These are phyloP conservation scores for Chromobotia macracanthus DNA, from an alignment of 2,797 vertebrate genomes.

Conservation along the genomic window DNA sequence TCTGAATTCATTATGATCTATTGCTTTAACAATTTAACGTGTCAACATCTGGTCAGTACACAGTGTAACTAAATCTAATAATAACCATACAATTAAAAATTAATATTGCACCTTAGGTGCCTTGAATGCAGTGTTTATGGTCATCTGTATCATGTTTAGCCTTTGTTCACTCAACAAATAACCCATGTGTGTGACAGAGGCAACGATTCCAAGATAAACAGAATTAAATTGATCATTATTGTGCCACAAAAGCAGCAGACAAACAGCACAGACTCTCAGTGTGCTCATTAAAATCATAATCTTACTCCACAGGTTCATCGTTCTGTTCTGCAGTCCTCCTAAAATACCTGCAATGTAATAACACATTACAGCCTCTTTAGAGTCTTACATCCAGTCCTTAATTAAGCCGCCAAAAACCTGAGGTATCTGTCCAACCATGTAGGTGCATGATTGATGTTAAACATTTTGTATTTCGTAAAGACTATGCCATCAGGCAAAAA, in stretches of 20 bases:
- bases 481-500: background rate
- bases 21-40: too few species aligned
- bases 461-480: background rate
- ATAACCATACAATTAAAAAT: background rate
- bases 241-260: background rate
- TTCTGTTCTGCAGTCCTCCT: constrained; percentile 16
- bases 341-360: constrained; percentile 33
- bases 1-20: too few species aligned
- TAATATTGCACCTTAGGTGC: background rate
- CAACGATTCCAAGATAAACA: background rate
- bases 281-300: constrained; percentile 35
- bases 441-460: background rate
- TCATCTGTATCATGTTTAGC: background rate
- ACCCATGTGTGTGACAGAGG: background rate
- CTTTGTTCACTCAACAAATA: background rate
- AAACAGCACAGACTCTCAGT: background rate
- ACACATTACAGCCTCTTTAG: constrained; percentile 18
- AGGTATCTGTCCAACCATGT: background rate
- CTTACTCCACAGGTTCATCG: background rate
- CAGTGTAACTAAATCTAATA: background rate
- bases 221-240: constrained; percentile 19
- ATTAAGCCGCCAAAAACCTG: too few species aligned
- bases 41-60: background rate
- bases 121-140: background rate
- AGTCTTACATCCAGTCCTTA: background rate